phyloP scores from a whole-genome alignment of 2,888 invertebrate genomes.

The Eutolmus rufibarbis region DNA sequence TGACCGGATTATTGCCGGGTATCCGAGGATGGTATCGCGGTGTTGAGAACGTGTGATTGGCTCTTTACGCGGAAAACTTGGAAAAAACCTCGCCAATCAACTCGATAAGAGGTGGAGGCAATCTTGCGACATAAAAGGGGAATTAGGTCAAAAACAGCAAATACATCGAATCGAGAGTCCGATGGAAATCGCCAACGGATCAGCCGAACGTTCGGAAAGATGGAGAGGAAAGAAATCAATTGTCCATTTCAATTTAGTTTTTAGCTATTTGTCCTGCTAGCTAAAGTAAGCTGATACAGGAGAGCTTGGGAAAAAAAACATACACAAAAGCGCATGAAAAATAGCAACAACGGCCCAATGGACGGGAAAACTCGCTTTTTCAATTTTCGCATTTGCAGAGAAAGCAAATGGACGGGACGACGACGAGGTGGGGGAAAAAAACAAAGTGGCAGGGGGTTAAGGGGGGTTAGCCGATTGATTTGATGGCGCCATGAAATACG shows the following conservation, averaged over 20 bases:
- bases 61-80: background rate
- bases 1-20: background rate
- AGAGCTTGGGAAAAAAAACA: background rate
- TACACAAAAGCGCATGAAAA: constrained; percentile 8
- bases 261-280: constrained; percentile 21
- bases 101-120: background rate
- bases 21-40: background rate
- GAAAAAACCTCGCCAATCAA: background rate
- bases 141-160: background rate
- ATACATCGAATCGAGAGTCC: background rate
- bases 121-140: background rate
- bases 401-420: background rate
- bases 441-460: background rate
- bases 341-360: constrained; percentile 11
- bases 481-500: background rate
- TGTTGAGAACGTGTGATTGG: background rate
- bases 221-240: constrained; percentile 27
- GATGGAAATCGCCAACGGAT: background rate
- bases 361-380: constrained; percentile 17
- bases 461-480: background rate
- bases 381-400: constrained; percentile 34
- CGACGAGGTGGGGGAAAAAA: background rate
- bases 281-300: constrained; percentile 20
- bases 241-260: constrained; percentile 39
- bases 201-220: background rate